Evolutionary conservation across 2,888 invertebrate species (phyloP).

Genomic region (Euplagia quadripunctaria): DNA sequence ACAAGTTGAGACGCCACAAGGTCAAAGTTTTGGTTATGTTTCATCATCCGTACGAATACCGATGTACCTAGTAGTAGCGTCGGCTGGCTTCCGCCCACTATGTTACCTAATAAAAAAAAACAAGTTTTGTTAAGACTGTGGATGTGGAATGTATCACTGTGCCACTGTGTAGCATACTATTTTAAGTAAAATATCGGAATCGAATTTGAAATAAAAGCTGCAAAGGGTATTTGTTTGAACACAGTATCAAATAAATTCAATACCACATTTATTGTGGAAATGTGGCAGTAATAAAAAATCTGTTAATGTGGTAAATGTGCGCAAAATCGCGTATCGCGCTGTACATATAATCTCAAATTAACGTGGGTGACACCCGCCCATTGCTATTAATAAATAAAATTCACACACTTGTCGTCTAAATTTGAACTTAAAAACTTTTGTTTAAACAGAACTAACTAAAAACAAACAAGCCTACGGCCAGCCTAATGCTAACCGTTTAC

Average conservation of each 20-base stretch:
- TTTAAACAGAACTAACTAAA: not conserved
- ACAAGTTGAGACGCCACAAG: conserved; percentile 3
- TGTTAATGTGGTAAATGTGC: not conserved
- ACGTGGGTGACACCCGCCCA: not conserved
- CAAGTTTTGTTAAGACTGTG: not conserved
- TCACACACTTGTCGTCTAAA: not conserved
- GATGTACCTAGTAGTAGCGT: not conserved
- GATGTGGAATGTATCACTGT: not conserved
- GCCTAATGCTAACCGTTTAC: not conserved
- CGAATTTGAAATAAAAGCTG: not conserved
- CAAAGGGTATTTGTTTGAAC: no score
- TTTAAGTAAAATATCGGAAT: not conserved
- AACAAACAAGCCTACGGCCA: not conserved
- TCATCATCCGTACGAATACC: conserved; percentile 2
- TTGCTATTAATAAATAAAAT: not conserved
- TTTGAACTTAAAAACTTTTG: not conserved
- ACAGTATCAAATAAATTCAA: no score
- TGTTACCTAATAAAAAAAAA: not conserved
- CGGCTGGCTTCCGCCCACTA: not conserved
- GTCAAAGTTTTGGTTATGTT: conserved; percentile 3
- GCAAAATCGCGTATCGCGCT: not conserved
- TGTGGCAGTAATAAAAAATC: not conserved
- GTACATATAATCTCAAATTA: not conserved
- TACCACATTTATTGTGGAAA: no score
- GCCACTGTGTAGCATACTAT: not conserved